Conservation (phyloP, 2,113 vertebrate species). For the Martes martes region DNA sequence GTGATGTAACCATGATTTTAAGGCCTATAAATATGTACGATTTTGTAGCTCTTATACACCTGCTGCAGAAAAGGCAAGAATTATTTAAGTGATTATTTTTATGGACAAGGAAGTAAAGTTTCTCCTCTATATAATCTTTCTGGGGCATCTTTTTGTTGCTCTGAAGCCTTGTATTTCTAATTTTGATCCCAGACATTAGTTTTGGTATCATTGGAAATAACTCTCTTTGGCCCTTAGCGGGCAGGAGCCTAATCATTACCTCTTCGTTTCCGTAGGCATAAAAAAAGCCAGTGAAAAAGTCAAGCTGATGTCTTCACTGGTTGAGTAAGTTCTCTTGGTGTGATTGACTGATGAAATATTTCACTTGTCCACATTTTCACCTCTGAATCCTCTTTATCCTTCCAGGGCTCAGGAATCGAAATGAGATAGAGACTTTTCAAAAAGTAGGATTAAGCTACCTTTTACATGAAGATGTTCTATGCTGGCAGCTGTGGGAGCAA, state of each 20-base stretch:
- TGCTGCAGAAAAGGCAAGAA: background rate
- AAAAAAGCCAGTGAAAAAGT: background rate
- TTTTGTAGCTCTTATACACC: background rate
- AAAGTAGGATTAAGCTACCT: background rate
- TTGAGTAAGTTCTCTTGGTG: background rate
- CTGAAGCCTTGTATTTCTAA: background rate
- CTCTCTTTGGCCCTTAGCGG: background rate
- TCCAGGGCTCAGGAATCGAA: background rate
- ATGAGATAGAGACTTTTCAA: background rate
- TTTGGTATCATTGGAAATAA: background rate
- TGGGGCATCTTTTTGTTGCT: background rate
- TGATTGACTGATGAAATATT: background rate
- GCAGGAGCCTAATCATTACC: background rate
- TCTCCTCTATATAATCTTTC: background rate
- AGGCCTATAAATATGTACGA: background rate
- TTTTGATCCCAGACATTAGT: background rate
- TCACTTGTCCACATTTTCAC: background rate
- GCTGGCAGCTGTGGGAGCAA: background rate
- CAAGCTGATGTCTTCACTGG: background rate
- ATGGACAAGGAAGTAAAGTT: background rate
- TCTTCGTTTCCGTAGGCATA: background rate
- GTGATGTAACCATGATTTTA: background rate
- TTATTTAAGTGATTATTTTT: background rate
- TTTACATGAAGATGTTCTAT: background rate
- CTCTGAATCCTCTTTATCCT: background rate